Base-by-base conservation (phyloP, 2,797 vertebrate species). In the Artibeus lituratus region DNA sequence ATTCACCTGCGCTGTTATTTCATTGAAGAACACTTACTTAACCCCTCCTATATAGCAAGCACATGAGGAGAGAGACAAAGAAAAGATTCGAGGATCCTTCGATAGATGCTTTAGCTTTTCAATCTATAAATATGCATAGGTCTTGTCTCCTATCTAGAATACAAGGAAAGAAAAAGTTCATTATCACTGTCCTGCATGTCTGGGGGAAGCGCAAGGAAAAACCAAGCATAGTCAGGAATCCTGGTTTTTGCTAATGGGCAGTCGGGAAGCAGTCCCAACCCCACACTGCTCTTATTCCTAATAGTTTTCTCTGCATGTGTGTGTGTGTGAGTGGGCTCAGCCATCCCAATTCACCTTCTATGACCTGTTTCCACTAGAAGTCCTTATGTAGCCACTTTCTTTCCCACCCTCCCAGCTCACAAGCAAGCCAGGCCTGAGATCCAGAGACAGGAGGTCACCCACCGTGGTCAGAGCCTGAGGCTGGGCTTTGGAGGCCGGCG, bases 401-500 rank as follows among this genome's bases (percentile, higher is more conserved):
- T 94, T 87, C 21, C 44, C 6, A 57, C 12, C 62, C 24, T 81
- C 1, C 4, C 55, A 84, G 51, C 49, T 88, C 59, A 74, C n/a
- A 69, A n/a, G 44, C 65, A 37, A 81, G 57, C n/a, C 4, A 32
- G 42, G 53, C 72, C 77, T 55, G 42, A 37, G 47, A 39, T 47
- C 37, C 49, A 69, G 14, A 86, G 22, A 72, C 1, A 11, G 18
- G n/a, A 95, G 92, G 44, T 94, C 87, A 85, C 7, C 32, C 16
- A 26, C 86, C 32, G 16, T 87, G 90, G 65, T 73, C 69, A 95
- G 82, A 84, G 47, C 73, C 72, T 35, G 32, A 95, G 80, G 35
- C 86, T 49, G 14, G 47, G 47, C 47, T 94, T 96, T 93, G 87
- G 94, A 92, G 42, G 12, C 84, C 72, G 87, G 53, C 55, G 55